Conservation (phyloP, 2,888 invertebrate genomes). For the Fragum fragum region DNA sequence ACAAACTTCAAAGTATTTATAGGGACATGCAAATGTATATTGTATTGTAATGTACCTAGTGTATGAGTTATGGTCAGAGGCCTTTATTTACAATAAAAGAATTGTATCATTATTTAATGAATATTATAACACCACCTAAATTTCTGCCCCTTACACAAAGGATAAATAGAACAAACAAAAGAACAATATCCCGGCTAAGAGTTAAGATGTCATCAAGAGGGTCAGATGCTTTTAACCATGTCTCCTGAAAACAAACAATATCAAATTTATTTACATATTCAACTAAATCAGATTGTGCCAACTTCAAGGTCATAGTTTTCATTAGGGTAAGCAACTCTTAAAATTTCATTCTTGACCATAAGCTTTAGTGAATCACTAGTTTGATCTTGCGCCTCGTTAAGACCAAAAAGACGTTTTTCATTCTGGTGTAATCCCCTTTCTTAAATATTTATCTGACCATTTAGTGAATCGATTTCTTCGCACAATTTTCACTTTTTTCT, state of each 20-base stretch:
- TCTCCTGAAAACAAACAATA: slow-evolving; percentile 9
- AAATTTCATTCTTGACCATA: background rate
- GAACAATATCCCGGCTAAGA: background rate
- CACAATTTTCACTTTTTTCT: too few relatives aligned
- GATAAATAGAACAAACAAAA: background rate
- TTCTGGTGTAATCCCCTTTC: background rate
- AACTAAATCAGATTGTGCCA: background rate
- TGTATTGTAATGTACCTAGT: too few relatives aligned
- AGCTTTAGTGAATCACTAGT: background rate
- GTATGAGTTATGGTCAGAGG: too few relatives aligned
- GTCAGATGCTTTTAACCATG: background rate
- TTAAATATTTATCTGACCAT: background rate
- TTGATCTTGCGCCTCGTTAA: background rate
- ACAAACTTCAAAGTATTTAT: too few relatives aligned
- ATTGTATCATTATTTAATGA: too few relatives aligned
- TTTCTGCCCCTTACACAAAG: background rate
- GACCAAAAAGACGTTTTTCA: slow-evolving; percentile 6
- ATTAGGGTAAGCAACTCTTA: slow-evolving; percentile 9
- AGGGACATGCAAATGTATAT: too few relatives aligned
- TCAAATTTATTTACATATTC: slow-evolving; percentile 16
- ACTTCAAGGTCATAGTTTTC: slow-evolving; percentile 1
- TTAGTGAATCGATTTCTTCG: background rate
- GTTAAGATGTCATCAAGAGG: background rate
- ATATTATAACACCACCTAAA: slow-evolving; percentile 11
- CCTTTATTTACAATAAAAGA: too few relatives aligned